These are phyloP conservation scores for Dendrocopos noguchii DNA, from an alignment of 2,113 vertebrate species.

Conservation along the genomic window DNA sequence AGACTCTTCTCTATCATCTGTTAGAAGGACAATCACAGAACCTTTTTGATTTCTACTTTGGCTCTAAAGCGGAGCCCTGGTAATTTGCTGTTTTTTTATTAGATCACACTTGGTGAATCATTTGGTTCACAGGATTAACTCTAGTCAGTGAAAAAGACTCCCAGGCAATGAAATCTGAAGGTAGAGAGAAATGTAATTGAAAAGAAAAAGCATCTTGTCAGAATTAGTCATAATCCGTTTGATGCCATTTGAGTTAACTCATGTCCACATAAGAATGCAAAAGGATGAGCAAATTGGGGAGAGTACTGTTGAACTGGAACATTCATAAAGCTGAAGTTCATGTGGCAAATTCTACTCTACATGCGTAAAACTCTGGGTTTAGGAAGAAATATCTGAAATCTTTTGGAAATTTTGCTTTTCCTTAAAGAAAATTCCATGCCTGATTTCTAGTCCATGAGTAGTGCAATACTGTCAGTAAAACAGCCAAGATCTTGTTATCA, in stretches of 20 bases:
- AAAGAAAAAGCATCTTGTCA: background rate
- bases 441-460: background rate
- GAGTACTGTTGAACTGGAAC: background rate
- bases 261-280: background rate
- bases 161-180: background rate
- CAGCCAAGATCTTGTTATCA: background rate
- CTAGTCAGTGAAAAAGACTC: background rate
- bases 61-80: background rate
- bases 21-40: background rate
- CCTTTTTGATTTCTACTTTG: background rate
- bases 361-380: background rate
- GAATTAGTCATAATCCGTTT: background rate
- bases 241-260: background rate
- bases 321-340: background rate
- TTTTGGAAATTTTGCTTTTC: background rate
- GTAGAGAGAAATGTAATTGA: background rate
- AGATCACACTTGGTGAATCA: background rate
- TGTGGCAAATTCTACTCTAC: background rate
- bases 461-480: background rate
- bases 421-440: background rate
- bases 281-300: background rate
- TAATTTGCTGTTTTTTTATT: background rate
- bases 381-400: background rate
- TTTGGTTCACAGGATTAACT: background rate
- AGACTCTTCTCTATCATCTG: background rate